These are phyloP conservation scores for Incurvaria masculella DNA, from an alignment of 2,888 invertebrate species.

Conservation along the genomic window DNA sequence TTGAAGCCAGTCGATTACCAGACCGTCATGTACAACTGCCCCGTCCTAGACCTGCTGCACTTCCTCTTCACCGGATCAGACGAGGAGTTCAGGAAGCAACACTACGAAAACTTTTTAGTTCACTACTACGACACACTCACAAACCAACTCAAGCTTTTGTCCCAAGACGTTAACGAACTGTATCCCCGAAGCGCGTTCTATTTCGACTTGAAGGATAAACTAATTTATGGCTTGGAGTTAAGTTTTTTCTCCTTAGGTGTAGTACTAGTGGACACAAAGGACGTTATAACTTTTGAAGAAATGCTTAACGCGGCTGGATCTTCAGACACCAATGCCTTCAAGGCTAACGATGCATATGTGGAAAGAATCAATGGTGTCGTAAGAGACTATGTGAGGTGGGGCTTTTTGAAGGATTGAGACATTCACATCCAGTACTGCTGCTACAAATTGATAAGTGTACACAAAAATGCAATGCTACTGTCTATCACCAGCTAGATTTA, in stretches of 20 bases:
- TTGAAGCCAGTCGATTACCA: slow-evolving; percentile 33
- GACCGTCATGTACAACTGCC: slow-evolving; percentile 27
- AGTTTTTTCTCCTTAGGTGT: background rate
- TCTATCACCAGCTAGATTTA: too few species aligned
- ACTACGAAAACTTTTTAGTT: slow-evolving; percentile 21
- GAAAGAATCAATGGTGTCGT: background rate
- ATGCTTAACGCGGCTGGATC: background rate
- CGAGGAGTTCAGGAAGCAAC: slow-evolving; percentile 25
- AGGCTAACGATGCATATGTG: background rate
- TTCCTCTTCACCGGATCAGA: slow-evolving; percentile 34
- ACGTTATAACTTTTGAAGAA: background rate
- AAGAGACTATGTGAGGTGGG: background rate
- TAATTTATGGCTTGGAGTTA: background rate
- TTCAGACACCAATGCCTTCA: too few species aligned
- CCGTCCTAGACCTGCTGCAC: slow-evolving; percentile 31
- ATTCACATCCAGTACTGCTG: too few species aligned
- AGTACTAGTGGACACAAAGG: background rate
- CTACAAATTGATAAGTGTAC: too few species aligned
- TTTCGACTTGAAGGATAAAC: background rate
- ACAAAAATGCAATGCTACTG: too few species aligned
- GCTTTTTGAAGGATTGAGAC: background rate
- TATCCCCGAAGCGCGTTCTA: background rate
- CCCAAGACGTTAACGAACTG: background rate
- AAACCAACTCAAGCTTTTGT: background rate
- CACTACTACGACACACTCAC: slow-evolving; percentile 20